Evolutionary conservation across 64 coral and sea anemone species (phyloP), one percentile per base, ranked within the genome.

Genomic region (Porites australiensis): DNA sequence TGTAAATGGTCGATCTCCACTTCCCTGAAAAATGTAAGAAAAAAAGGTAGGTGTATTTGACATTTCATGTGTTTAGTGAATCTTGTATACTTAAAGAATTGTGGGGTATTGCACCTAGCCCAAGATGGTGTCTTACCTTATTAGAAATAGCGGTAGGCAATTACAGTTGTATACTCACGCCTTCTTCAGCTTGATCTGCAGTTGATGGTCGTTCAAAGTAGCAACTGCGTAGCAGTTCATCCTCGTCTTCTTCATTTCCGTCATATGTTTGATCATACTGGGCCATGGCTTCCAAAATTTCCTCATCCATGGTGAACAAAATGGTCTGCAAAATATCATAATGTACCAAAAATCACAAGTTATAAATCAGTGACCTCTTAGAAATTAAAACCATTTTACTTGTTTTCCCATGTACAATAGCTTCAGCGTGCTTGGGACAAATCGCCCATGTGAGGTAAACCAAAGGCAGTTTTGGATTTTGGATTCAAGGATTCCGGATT

Each of bases 181-280:
- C 81, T 50, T 91, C 88, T 19, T 94, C 88, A 0, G 73, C 98
- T 45, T 72, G 70, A 72, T 99, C 94, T 67, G 98, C 94, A 48
- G 98, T 99, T 12, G 94, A 87, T 11, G 98, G 98, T 47, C 98
- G 82, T 59, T 93, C 91, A 88, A 94, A 96, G 60, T 96, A 77
- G 52, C 83, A 87, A 59, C 98, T 96, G 16, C 88, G 86, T 72
- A 93, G 60, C 18, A 99, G 37, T 16, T 83, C 82, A 79, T 99
- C 98, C 43, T 96, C 98, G 27, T 96, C 94, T 63, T 99, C 94
- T 61, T 89, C 91, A 43, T 95, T 88, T 84, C 88, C 86, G 63
- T 96, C 98, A 80, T 99, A 99, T 4, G 98, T 99, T 84, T 96
- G 98, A 72, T 99, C 98, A 62, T 96, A 91, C 27, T 89, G 88